Conservation (phyloP, 2,888 invertebrate genomes). For the Chaetogeoica ovagalla region DNA sequence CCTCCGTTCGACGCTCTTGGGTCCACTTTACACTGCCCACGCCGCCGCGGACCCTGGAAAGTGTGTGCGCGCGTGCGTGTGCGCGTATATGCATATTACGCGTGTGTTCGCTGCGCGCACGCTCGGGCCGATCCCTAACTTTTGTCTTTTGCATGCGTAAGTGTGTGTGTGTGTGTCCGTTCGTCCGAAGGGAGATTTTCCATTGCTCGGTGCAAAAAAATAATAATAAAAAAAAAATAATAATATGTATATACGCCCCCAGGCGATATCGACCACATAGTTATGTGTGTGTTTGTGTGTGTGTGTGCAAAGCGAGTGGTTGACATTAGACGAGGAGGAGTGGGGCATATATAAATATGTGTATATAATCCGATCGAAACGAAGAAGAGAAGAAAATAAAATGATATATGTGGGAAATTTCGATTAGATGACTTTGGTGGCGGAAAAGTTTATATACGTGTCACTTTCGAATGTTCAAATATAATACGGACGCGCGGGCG, state of each 20-base stretch:
- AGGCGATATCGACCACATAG: conserved; percentile 38
- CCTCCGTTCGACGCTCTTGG: conserved; percentile 49
- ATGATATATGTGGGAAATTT: background rate
- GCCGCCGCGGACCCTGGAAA: conserved; percentile 46
- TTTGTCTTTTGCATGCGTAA: conserved; percentile 52
- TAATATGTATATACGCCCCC: background rate
- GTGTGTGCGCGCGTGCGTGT: background rate
- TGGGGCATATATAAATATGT: background rate
- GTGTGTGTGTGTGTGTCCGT: conserved; percentile 10
- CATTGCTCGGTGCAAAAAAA: conserved; percentile 38
- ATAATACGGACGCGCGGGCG: too few relatives aligned
- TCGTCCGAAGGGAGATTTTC: conserved; percentile 52
- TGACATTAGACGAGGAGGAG: conserved; percentile 1
- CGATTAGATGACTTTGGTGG: background rate
- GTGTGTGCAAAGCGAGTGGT: background rate
- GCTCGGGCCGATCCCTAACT: conserved; percentile 48
- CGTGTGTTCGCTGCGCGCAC: conserved; percentile 1
- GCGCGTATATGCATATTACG: too few relatives aligned
- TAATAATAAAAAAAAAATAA: background rate
- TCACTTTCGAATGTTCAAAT: too few relatives aligned
- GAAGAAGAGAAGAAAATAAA: background rate
- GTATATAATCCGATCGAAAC: background rate
- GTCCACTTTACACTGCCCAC: conserved; percentile 52
- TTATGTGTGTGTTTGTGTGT: background rate
- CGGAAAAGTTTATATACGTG: too few relatives aligned